Evolutionary conservation across 2,888 invertebrate species (phyloP), one percentile per base, ranked within the genome.

Genomic region (Empis livida): DNA sequence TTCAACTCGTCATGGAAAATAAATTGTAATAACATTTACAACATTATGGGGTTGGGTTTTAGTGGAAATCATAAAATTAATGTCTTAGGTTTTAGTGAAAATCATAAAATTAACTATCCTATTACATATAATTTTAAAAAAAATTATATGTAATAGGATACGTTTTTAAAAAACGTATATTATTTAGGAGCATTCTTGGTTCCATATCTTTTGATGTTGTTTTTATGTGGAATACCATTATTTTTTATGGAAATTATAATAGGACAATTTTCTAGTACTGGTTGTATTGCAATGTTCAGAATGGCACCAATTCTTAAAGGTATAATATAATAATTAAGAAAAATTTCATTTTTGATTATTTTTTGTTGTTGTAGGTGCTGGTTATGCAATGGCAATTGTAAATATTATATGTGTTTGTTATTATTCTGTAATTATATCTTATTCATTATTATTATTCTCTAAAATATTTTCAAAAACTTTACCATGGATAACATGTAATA

Each of bases 201-300:
- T 30, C 91, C 92, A 4, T 93, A 92, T 65, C 71, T 88, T 42
- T 63, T 90, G 50, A 89, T 91, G 67, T 70, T 91, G 43, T 65
- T 87, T 38, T 68, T 87, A 45, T 90, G 88, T 58, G 92, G 91
- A 4, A 82, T 91, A 49, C 92, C 92, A 0, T 72, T 92, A 51
- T 91, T 91, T 61, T 88, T 90, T 61, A 73, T 93, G 76, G 92
- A 93, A 69, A 81, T 88, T 0, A 77, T 84, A 2, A 73, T 92
- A 57, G 92, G 92, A 15, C 92, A 93, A 63, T 88, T 89, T 67
- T 77, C 85, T 27, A 82, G 84, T 57, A 80, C 83, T 35, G 88
- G 90, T 54, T 87, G 87, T 56, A 79, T 89, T 53, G 82, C 84
- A 16, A 76, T 89, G 53, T 91, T 88, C 71, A 81, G 80, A 55